Evolutionary conservation across 2,113 vertebrate genomes (phyloP).

Genomic region (Eretmochelys imbricata): DNA sequence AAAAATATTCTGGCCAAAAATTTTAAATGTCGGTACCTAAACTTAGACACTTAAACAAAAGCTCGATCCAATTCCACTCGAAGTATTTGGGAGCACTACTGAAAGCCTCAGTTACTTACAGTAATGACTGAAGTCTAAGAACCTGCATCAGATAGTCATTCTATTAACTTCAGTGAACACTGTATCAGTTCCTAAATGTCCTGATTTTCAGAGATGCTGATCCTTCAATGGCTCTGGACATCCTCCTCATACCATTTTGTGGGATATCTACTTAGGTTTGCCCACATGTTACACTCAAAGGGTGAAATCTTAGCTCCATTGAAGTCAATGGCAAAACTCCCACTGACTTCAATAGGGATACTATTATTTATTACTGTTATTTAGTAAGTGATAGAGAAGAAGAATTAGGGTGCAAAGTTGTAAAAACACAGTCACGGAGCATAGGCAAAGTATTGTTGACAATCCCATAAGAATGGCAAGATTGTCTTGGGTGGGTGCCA

Average conservation of each 20-base stretch:
- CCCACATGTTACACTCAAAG: neutral
- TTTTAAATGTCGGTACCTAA: neutral
- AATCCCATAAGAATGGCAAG: neutral
- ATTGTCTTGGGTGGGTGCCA: neutral
- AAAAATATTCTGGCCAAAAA: neutral
- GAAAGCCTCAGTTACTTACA: neutral
- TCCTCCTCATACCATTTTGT: neutral
- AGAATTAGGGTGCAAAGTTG: neutral
- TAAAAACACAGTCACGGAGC: neutral
- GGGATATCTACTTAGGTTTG: neutral
- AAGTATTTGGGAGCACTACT: neutral
- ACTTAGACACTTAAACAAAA: neutral
- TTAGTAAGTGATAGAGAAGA: neutral
- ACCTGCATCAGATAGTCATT: neutral
- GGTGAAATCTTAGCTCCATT: neutral
- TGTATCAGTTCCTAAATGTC: neutral
- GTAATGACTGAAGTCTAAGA: neutral
- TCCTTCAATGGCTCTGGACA: neutral
- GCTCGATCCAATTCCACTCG: neutral
- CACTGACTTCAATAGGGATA: too few species aligned
- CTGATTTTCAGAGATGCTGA: neutral
- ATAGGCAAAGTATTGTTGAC: neutral
- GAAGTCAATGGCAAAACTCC: too few species aligned
- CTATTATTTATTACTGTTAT: neutral
- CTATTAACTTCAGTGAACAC: neutral